phyloP scores from a whole-genome alignment of 2,888 invertebrate species.

The Smittia aterrima region DNA sequence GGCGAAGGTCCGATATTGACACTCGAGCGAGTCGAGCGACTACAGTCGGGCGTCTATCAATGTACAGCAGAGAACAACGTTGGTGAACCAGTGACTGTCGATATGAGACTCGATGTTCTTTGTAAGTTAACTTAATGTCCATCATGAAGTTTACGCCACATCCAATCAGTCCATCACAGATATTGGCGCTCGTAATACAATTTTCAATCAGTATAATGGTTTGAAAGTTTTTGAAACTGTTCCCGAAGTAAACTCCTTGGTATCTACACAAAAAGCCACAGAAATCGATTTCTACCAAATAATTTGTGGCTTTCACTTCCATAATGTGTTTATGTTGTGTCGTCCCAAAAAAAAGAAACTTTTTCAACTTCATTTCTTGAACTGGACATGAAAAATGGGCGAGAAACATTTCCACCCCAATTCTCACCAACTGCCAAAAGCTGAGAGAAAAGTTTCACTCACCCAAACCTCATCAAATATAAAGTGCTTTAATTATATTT shows the following conservation, averaged over 20 bases:
- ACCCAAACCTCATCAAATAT: constrained; percentile 12
- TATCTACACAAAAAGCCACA: constrained; percentile 19
- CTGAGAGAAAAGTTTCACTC: background rate
- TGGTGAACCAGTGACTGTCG: constrained; percentile 64
- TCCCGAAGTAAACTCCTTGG: background rate
- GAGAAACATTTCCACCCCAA: background rate
- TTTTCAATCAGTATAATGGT: constrained; percentile 17
- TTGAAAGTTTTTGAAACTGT: background rate
- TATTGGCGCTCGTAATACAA: background rate
- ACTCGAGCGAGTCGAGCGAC: constrained; percentile 62
- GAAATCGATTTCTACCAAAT: constrained; percentile 38
- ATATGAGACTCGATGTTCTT: constrained; percentile 65
- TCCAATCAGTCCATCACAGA: background rate
- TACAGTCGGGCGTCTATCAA: constrained; percentile 65
- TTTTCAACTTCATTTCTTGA: constrained; percentile 4
- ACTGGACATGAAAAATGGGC: background rate
- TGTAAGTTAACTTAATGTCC: constrained; percentile 57
- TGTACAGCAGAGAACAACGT: constrained; percentile 69
- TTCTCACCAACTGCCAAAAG: too few relatives aligned
- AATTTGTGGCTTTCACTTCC: constrained; percentile 26
- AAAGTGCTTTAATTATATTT: constrained; percentile 11
- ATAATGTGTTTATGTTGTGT: background rate
- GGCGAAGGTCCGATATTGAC: constrained; percentile 65
- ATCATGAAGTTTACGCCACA: background rate
- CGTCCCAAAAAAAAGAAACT: background rate